Evolutionary conservation across 2,888 invertebrate species (phyloP), one percentile per base, ranked within the genome.

Genomic region (Pterobdella sp.): DNA sequence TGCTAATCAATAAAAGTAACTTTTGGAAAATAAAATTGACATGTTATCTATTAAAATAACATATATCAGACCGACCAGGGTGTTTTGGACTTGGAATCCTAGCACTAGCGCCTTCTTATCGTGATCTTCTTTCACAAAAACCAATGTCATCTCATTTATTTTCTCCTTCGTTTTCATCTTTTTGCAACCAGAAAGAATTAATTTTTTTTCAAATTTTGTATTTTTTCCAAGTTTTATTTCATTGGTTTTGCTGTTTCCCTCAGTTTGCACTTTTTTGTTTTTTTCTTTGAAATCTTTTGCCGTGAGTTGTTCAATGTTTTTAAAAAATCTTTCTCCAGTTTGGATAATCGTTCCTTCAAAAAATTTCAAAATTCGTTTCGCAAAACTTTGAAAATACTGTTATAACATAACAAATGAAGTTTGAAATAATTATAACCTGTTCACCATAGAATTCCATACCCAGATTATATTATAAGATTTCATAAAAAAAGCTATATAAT

Each of bases 91-190:
- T 22, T n/a, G 31, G 26, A 63, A 71, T 26, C 71, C 63, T 32
- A 71, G 63, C 35, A 26, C 37, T n/a, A 71, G 34, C 10, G 52
- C n/a, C n/a, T 52, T 32, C 26, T n/a, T 60, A 14, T 71, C 63
- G 63, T 71, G 71, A 63, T 71, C 56, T 63, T 71, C 71, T 32
- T 71, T 63, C 71, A 71, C 63, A 32, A 63, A 63, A 18, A 0
- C 36, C 35, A 71, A 18, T 26, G 31, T 14, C 71, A 71, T 71
- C 7, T 63, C 34, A 22, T 18, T 42, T 18, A 18, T 42, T 42
- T 18, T 18, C 42, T 42, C 42, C 42, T 42, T 42, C 42, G 7
- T 18, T 18, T 42, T 18, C 18, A 14, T 7, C 42, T 42, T 42
- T 7, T 42, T 18, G 18, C 42, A 14, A 14, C 42, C 42, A 18